Evolutionary conservation across 2,113 vertebrate genomes (phyloP), one percentile per base, ranked within the genome.

Genomic region (Chascanopsetta lugubris): DNA sequence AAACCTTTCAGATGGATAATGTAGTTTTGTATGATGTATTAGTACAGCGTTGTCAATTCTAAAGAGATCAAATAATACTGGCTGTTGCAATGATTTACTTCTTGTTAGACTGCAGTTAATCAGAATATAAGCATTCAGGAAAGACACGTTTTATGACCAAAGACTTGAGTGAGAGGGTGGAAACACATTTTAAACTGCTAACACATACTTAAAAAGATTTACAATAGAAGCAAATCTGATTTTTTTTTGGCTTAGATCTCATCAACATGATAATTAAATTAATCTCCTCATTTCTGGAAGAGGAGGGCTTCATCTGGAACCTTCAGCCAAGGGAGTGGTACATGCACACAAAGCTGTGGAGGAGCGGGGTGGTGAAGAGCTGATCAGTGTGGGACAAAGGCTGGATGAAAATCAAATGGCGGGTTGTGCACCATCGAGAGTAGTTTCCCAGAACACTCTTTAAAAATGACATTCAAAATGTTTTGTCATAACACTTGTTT

Each of bases 221-320:
- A 81, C 57, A 66, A 64, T 29, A 72, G 85, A 78, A 87, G 79
- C 69, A 88, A 87, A 88, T 80, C 69, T 75, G 59, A 84, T 75
- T 80, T 56, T 80, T 56, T 53, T 70, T 68, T 78, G 70, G 80
- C 71, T 69, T 50, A 54, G 60, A 67, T 74, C 78, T 78, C 69
- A 78, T 85, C 77, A 89, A 78, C 72, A 82, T 82, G 45, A 80
- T 82, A 81, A 88, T 83, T 79, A 80, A 75, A 88, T 87, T 79
- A 83, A 85, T 89, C 68, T 77, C 58, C n/a, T n/a, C n/a, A n/a
- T n/a, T n/a, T 34, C 58, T 77, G 81, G 61, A 80, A 68, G 64
- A 32, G 27, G 50, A 65, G 59, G 24, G 54, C 49, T 79, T 81
- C 74, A 68, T 72, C 75, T 69, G 83, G 76, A 74, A 80, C 61